These are phyloP conservation scores for Megalonaias nervosa DNA, from an alignment of 1,140 invertebrate species.

Conservation along the genomic window DNA sequence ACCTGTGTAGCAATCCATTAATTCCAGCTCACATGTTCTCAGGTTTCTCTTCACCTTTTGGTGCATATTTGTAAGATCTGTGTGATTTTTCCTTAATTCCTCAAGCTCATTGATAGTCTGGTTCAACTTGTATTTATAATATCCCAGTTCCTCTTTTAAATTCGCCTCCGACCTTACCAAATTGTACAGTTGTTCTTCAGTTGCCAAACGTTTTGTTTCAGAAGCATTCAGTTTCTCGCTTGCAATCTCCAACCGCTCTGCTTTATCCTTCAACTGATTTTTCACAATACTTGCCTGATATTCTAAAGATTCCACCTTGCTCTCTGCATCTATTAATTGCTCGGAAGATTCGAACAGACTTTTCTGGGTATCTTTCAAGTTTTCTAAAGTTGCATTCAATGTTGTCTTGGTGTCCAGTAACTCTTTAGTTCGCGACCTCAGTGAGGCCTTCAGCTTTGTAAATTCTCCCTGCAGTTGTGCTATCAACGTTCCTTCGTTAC, in stretches of 20 bases:
- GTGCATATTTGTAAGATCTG: constrained; percentile 10
- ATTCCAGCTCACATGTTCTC: constrained; percentile 15
- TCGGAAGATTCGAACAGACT: constrained; percentile 17
- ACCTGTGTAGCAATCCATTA: constrained; percentile 34
- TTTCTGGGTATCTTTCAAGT: constrained; percentile 22
- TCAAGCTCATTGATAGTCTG: constrained; percentile 10
- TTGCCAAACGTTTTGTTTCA: constrained; percentile 18
- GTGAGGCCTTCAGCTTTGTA: constrained; percentile 13
- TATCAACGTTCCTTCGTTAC: constrained; percentile 12
- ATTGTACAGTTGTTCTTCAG: constrained; percentile 30
- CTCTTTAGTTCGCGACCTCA: constrained; percentile 21
- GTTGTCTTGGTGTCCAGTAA: constrained; percentile 26
- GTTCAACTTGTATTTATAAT: constrained; percentile 9
- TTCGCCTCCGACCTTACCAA: constrained; percentile 24
- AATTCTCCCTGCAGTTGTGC: constrained; percentile 27
- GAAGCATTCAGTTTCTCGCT: constrained; percentile 16
- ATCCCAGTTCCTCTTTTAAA: constrained; percentile 23
- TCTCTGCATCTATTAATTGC: constrained; percentile 20
- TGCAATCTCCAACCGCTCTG: constrained; percentile 25
- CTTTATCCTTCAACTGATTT: constrained; percentile 32
- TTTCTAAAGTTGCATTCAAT: constrained; percentile 25
- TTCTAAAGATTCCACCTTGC: constrained; percentile 15
- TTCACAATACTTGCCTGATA: constrained; percentile 24
- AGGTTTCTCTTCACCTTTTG: constrained; percentile 11
- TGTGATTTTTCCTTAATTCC: constrained; percentile 16